A percentile compares a stretch with the other conserved stretches of the same genome.
These are phyloP conservation scores for Potamarius usumacintae DNA, from an alignment of 2,113 vertebrate species.

Conservation along the genomic window DNA sequence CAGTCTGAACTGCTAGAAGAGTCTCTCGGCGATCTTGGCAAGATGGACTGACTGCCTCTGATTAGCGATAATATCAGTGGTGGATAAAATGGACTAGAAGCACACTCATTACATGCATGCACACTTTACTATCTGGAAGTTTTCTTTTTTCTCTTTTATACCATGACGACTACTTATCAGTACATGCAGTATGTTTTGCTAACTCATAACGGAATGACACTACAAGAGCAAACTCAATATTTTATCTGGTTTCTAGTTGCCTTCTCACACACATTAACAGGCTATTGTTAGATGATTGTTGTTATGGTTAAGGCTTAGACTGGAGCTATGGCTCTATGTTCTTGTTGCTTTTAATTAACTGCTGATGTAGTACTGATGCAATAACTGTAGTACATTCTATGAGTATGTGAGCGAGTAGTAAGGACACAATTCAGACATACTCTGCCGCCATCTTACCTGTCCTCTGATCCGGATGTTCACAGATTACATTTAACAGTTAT, in stretches of 20 bases:
- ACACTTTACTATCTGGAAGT: neutral
- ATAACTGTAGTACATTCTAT: no score
- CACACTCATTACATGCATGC: neutral
- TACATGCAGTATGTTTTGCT: neutral
- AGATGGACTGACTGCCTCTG: neutral
- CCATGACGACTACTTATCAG: neutral
- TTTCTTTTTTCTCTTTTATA: neutral
- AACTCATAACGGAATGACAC: neutral
- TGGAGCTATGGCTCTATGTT: neutral
- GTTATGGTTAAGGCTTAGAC: neutral
- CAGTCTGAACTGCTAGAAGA: conserved; percentile 51
- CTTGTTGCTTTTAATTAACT: neutral
- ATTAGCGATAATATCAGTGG: neutral
- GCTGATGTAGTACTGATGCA: neutral
- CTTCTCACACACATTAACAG: neutral
- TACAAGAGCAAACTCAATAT: neutral
- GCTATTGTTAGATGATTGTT: neutral
- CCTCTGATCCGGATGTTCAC: no score
- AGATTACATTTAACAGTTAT: no score
- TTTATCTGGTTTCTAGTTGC: neutral
- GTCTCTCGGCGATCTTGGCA: conserved; percentile 25
- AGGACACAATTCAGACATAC: no score
- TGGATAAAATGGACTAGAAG: neutral
- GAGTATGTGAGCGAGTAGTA: no score
- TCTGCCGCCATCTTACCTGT: no score